Percentiles rank a stretch among this genome's conserved stretches.
These are phyloP conservation scores for Tinea pellionella DNA, from an alignment of 2,888 invertebrate genomes.

Conservation along the genomic window DNA sequence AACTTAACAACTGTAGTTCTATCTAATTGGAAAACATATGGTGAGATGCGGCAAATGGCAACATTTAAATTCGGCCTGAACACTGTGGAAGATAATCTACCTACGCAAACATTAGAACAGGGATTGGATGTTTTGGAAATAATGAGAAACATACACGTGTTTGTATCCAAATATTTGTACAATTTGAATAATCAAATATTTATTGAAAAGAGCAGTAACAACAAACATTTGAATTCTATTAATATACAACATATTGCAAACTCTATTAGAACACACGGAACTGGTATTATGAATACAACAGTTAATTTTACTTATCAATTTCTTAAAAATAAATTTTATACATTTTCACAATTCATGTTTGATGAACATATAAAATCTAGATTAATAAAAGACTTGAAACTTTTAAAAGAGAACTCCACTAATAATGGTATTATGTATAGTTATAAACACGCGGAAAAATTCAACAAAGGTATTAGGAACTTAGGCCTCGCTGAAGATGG, in stretches of 20 bases:
- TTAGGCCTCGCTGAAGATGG: conserved; percentile 86
- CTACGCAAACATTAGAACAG: conserved; percentile 96
- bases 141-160: conserved; percentile 95
- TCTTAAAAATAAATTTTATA: conserved; percentile 90
- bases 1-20: conserved; percentile 96
- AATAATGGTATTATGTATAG: conserved; percentile 78
- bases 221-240: conserved; percentile 95
- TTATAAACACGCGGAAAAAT: conserved; percentile 92
- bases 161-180: conserved; percentile 93
- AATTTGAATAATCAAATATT: conserved; percentile 97
- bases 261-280: conserved; percentile 96
- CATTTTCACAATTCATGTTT: conserved; percentile 96
- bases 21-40: conserved; percentile 97
- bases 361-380: conserved; percentile 98
- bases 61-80: conserved; percentile 82
- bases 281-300: conserved; percentile 95
- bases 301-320: conserved; percentile 95
- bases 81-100: conserved; percentile 92
- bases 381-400: conserved; percentile 87
- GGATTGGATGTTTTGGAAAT: conserved; percentile 97
- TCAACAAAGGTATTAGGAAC: conserved; percentile 90
- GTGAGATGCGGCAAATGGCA: conserved; percentile 95
- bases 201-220: conserved; percentile 89
- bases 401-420: conserved; percentile 80
- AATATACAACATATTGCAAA: conserved; percentile 96